Evolutionary conservation across 2,888 invertebrate genomes (phyloP), one percentile per base, ranked within the genome.

Genomic region (Scotopteryx bipunctaria): DNA sequence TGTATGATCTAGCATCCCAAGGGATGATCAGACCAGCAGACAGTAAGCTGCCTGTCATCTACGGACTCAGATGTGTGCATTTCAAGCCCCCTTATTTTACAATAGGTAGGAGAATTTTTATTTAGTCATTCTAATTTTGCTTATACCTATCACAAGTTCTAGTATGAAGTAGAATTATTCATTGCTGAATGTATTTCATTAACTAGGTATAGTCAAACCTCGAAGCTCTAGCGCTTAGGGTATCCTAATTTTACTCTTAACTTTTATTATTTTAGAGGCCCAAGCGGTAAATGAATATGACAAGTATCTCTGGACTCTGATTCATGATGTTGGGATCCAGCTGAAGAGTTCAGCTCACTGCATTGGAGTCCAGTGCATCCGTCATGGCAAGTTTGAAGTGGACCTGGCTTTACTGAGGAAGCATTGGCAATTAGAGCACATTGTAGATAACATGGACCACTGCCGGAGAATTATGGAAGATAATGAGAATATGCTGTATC

Each of bases 281-380:
- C 96, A 97, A 74, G 93, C 95, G 25, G 93, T 97, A 15, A 98
- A 98, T 83, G 98, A 98, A 81, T 92, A 93, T 64, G 95, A 96
- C 59, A 85, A 91, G 33, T 97, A 95, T 74, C 81, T 99, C 11
- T 94, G 93, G 76, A 90, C 92, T 0, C 67, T 99, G n/a, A 83
- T 98, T 8, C 94, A 97, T 73, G 96, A 97, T 56, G 86, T 99
- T 25, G 99, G 97, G 2, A 75, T 95, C 0, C 93, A 94, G 70
- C 74, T 98, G 27, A 94, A 94, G 66, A 94, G 95, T 1, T 92
- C 93, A 0, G 98, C 99, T 0, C 93, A 95, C 60, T 97, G 97
- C 71, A 93, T 93, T 0, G 93, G 92, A 5, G 88, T 98, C 4
- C 94, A 96, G 56, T 96, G 98, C 71, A 92, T 96, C 9, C 92